These are phyloP conservation scores for Scalopus aquaticus DNA, from an alignment of 2,113 vertebrate species.

Conservation along the genomic window DNA sequence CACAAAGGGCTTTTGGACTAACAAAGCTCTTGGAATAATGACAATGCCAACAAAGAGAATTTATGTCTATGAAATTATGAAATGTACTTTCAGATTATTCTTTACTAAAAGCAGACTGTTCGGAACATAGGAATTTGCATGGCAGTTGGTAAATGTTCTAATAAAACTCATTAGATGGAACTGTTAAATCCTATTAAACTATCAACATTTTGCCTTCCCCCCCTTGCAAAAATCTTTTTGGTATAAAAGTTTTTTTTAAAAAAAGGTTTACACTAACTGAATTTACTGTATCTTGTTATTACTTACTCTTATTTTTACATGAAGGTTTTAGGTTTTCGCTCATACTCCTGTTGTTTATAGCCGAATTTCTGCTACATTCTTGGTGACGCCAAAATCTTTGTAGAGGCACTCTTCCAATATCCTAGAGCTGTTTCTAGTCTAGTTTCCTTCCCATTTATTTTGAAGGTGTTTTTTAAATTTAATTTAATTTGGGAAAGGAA, in stretches of 20 bases:
- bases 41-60: neutral
- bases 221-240: neutral
- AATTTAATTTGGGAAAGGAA: no score
- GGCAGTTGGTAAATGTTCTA: neutral
- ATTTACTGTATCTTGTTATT: neutral
- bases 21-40: neutral
- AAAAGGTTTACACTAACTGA: neutral
- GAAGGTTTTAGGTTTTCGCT: neutral
- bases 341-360: neutral
- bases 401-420: neutral
- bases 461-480: conserved; percentile 24
- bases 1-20: neutral
- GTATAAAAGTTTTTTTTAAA: neutral
- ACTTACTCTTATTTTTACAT: neutral
- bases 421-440: neutral
- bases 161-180: neutral
- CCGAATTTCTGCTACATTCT: neutral
- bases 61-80: neutral
- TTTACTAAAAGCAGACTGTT: neutral
- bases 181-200: neutral
- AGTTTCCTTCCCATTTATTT: neutral
- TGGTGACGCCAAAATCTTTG: neutral
- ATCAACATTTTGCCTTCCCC: neutral
- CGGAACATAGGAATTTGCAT: neutral
- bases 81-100: neutral